Base-by-base conservation (phyloP, 2,888 invertebrate genomes). In the Agrochola lota region DNA sequence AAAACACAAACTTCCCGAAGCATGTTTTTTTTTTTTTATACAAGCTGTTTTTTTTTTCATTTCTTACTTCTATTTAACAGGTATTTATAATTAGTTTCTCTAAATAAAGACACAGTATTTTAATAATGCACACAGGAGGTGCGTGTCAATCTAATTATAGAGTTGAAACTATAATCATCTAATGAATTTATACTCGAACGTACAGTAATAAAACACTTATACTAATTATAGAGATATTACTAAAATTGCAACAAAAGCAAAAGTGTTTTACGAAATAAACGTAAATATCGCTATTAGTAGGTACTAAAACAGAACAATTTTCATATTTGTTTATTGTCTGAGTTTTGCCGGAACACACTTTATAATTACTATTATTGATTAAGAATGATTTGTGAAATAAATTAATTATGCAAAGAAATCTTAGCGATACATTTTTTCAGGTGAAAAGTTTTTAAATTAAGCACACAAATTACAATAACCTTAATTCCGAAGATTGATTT, bases 401-500 rank as follows among this genome's bases (percentile, higher is more conserved):
- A 20, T 20, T 52, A 52, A 59, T 49, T 59, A 60, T 30, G 60
- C 30, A 30, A 11, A 26, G 0, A 43, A 26, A 8, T 75, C 17
- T 6, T 12, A 2, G 23, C 20, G n/a, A 15, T 71, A 49, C 20
- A 40, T 40, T 74, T 3, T 55, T 55, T 79, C 60, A 62, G 70
- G 3, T 55, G 2, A 1, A 15, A 12, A 15, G 20, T 49, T 55
- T 49, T 55, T 26, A 23, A 74, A 35, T 64, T 52, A 40, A 49
- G 52, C 12, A 0, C 1, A 43, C 8, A 57, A n/a, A 63, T 46
- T 23, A 71, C 30, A 0, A 20, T 23, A 77, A 57, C 52, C 35
- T 77, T 52, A 80, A 80, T 67, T 63, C n/a, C 59, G n/a, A 77
- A 78, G 62, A 78, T 76, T 81, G 67, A 81, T 87, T 78, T 70